Conservation (phyloP, 1,140 invertebrate genomes). For the Cydia fagiglandana region DNA sequence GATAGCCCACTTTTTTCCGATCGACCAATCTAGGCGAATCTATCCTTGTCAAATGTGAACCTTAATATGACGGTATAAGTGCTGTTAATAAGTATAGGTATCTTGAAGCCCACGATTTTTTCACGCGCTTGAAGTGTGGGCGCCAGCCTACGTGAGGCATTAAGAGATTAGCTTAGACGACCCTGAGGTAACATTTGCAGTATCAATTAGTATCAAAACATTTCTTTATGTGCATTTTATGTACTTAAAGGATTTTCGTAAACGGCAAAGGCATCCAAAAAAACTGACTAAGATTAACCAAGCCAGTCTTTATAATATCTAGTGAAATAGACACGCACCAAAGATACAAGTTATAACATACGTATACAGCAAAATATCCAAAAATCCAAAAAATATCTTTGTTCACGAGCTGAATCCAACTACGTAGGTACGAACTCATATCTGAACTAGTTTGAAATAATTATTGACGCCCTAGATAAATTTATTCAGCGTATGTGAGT, state of each 20-base stretch:
- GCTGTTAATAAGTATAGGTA: background rate
- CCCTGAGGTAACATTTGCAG: slow-evolving; percentile 50
- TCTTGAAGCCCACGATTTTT: slow-evolving; percentile 57
- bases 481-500: background rate
- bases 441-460: too few species aligned
- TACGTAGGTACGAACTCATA: too few species aligned
- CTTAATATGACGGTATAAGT: background rate
- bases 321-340: too few species aligned
- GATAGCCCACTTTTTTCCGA: slow-evolving; percentile 16
- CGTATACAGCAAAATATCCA: too few species aligned
- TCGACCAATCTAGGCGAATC: background rate
- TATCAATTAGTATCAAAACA: slow-evolving; percentile 26
- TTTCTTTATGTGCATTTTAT: background rate
- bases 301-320: too few species aligned
- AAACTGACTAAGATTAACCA: too few species aligned
- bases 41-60: slow-evolving; percentile 12
- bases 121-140: slow-evolving; percentile 48
- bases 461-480: too few species aligned
- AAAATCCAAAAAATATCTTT: too few species aligned
- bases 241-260: background rate
- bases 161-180: slow-evolving; percentile 53
- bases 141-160: slow-evolving; percentile 57
- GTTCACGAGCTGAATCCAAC: too few species aligned
- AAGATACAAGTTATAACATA: too few species aligned
- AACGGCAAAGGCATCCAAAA: background rate